Percentiles rank a stretch among this genome's conserved stretches.
These are phyloP conservation scores for Bombus consobrinus DNA, from an alignment of 1,140 invertebrate genomes.

Conservation along the genomic window DNA sequence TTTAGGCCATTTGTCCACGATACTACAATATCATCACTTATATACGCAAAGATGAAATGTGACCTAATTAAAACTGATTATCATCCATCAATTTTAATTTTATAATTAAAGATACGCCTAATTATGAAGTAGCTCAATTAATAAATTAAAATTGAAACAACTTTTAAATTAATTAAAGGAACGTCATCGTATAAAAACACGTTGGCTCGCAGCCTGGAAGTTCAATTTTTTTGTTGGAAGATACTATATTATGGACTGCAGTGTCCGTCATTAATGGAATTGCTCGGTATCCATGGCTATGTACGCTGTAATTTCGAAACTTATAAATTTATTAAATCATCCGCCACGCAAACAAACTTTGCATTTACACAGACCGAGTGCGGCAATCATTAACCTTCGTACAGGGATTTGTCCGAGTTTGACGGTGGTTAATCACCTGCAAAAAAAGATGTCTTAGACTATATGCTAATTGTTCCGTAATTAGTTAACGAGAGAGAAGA, in stretches of 20 bases:
- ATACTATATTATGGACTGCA: constrained; percentile 13
- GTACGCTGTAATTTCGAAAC: constrained; percentile 28
- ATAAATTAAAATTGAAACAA: too few species aligned
- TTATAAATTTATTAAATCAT: constrained; percentile 55
- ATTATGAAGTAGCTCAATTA: too few species aligned
- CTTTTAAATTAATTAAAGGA: constrained; percentile 2
- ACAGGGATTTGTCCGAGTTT: background rate
- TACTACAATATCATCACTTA: too few species aligned
- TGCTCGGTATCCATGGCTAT: constrained; percentile 26
- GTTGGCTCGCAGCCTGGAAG: constrained; percentile 21
- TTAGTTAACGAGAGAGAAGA: constrained; percentile 59
- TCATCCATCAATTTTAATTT: too few species aligned
- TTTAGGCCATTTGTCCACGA: too few species aligned
- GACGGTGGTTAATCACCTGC: constrained; percentile 33
- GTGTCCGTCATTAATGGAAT: constrained; percentile 55
- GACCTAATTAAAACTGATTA: too few species aligned
- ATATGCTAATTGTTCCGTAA: constrained; percentile 41
- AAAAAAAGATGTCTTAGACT: constrained; percentile 35
- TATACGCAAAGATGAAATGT: too few species aligned
- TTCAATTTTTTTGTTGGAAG: constrained; percentile 17
- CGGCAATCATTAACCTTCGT: constrained; percentile 25
- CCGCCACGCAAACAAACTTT: constrained; percentile 8
- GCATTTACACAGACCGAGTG: background rate
- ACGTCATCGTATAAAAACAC: background rate
- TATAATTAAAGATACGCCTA: too few species aligned